Base-by-base conservation (phyloP, 2,797 vertebrate species). In the Cryptoblepharus egeriae region DNA sequence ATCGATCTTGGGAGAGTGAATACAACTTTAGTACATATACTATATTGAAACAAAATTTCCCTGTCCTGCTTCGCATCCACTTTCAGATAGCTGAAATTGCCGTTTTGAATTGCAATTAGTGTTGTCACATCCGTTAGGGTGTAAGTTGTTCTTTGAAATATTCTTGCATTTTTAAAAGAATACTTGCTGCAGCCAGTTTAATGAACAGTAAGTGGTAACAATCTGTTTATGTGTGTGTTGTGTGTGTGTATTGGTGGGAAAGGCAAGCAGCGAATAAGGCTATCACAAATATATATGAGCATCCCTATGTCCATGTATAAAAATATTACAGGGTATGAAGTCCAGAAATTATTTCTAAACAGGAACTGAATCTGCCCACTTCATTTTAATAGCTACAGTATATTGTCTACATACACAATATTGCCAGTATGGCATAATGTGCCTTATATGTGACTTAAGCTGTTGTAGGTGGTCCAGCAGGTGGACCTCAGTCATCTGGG, bases 381-480 rank as follows among this genome's bases (percentile, higher is more conserved):
- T 77, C 3, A 24, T 7, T 2, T 76, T 7, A 10, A 15, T 28
- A 20, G 22, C 26, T 49, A n/a, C n/a, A n/a, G n/a, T n/a, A 32
- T 2, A 11, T 42, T 18, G 61, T 32, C n/a, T 49, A 32, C 28
- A 30, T 3, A 64, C 64, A 30, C 6, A 63, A 3, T 28, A 73
- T 30, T 73, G 52, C 3, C 49, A 11, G 32, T 55, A 55, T 73
- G 32, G 28, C 16, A 32, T 52, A 16, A 24, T 22, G 9, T 90
- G 79, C 89, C 91, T 88, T 92, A 86, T 89, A 91, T 88, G n/a
- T 9, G 9, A 2, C 57, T 22, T 3, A 91, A 81, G 88, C 88
- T 91, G 71, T 69, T 92, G 91, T 89, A 85, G 84, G 86, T 89
- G 77, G 80, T 93, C 89, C 90, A 86, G 93, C 91, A 90, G 88